Conservation (phyloP, 2,113 vertebrate species). For the Bubo blakistoni region DNA sequence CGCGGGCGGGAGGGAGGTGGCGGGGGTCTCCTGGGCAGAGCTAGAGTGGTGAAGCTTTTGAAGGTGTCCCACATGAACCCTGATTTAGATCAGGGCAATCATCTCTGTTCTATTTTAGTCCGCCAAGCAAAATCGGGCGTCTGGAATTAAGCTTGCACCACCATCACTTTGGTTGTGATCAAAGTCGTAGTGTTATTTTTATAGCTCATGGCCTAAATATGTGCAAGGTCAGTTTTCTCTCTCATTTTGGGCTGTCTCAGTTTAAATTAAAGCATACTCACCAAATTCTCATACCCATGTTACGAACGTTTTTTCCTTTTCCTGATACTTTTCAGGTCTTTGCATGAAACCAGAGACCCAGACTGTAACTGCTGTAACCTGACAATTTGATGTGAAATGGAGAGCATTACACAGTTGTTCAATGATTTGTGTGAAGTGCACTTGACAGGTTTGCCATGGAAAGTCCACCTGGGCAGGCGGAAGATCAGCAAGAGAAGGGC, state of each 20-base stretch:
- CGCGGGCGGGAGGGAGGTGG: neutral
- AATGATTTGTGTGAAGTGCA: conserved; percentile 85
- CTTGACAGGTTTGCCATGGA: conserved; percentile 81
- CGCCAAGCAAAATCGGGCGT: accelerated
- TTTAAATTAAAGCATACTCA: neutral
- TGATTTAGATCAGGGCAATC: accelerated
- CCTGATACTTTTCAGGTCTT: neutral
- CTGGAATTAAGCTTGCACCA: neutral
- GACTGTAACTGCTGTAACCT: neutral
- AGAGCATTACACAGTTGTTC: conserved; percentile 88
- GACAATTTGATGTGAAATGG: conserved; percentile 43
- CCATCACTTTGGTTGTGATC: neutral
- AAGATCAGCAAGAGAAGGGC: conserved; percentile 71
- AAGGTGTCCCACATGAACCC: neutral
- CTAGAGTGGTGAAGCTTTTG: neutral
- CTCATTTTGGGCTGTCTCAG: neutral
- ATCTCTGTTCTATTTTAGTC: neutral
- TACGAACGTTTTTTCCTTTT: neutral
- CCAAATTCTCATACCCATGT: accelerated
- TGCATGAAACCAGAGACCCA: neutral
- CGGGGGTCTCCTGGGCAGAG: accelerated
- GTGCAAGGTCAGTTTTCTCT: neutral
- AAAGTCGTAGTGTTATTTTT: neutral
- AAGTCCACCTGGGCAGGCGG: conserved; percentile 63
- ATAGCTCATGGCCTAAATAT: neutral